phyloP scores from a whole-genome alignment of 2,888 invertebrate species.

The Eristalinus aeneus region DNA sequence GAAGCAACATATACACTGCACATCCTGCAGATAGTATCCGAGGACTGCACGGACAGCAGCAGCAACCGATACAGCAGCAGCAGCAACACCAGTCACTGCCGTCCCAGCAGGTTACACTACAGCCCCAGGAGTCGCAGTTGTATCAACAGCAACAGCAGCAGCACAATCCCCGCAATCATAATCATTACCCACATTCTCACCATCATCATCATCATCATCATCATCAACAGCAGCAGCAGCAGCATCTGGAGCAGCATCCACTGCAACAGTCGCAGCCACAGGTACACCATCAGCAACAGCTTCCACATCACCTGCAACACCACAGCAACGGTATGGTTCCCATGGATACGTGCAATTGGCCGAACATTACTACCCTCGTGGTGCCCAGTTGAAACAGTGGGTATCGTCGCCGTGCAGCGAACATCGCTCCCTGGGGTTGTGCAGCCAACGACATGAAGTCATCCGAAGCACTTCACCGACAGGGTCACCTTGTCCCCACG shows the following conservation, averaged over 20 bases:
- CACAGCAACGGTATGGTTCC: constrained; percentile 65
- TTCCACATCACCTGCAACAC: constrained; percentile 52
- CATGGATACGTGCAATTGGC: constrained; percentile 76
- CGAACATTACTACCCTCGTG: constrained; percentile 77
- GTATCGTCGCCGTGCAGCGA: constrained; percentile 36
- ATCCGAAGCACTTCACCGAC: constrained; percentile 34
- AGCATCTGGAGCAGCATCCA: constrained; percentile 72
- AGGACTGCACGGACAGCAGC: constrained; percentile 74
- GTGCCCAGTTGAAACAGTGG: constrained; percentile 78
- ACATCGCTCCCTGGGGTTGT: constrained; percentile 44
- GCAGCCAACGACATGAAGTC: constrained; percentile 42
- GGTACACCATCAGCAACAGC: constrained; percentile 60
- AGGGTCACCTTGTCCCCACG: constrained; percentile 28
- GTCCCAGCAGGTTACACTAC: constrained; percentile 38
- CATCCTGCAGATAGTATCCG: constrained; percentile 80
- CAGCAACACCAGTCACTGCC: constrained; percentile 59
- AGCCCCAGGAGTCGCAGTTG: constrained; percentile 69
- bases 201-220: constrained; percentile 77
- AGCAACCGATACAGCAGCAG: constrained; percentile 51
- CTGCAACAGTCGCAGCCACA: constrained; percentile 65
- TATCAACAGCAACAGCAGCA: constrained; percentile 73
- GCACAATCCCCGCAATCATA: constrained; percentile 72
- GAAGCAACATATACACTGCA: constrained; percentile 80
- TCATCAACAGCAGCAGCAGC: constrained; percentile 75
- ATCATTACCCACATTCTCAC: constrained; percentile 69